Evolutionary conservation across 2,888 invertebrate genomes (phyloP), one percentile per base, ranked within the genome.

Genomic region (Archaeoteleia sp.): DNA sequence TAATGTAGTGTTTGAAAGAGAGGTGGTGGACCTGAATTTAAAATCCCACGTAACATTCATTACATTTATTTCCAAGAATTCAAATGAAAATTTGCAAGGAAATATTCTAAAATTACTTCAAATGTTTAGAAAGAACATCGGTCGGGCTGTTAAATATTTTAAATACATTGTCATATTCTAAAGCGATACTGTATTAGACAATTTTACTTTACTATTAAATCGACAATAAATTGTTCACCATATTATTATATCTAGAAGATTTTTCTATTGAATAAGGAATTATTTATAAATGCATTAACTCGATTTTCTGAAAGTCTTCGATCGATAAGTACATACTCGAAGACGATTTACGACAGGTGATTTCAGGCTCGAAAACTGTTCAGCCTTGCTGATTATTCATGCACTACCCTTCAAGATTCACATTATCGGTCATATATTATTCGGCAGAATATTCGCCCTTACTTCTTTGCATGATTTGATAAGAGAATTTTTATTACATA

Each of bases 351-450:
- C 55, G 63, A 49, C 49, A 48, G 37, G 55, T 48, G 42, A 63
- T 63, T 63, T 54, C 40, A 20, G 55, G 35, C 40, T 63, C 42
- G 55, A 49, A 63, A 63, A 49, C 57, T 63, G 55, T 43, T 49
- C 29, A 27, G 39, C 49, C 12, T 37, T 34, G 55, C 55, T 55
- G 54, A 63, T 63, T 63, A 55, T 63, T 40, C 55, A 54, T 63
- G 48, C 32, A 43, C 45, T 30, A 51, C 51, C 45, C 51, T 49
- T 49, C 49, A 49, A 49, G 49, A 49, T 49, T 39, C 49, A 49
- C 49, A 49, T 49, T 37, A 49, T 49, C 49, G 49, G 39, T 37
- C 27, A 49, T 49, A 49, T 49, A 49, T 49, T 49, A 49, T 49
- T 37, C 39, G 49, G 39, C 9, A 39, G 37, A 49, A 49, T 49